A percentile compares a stretch with the other conserved stretches of the same genome.
These are phyloP conservation scores for Emydura subglobosa DNA, from an alignment of 2,113 vertebrate species.

Conservation along the genomic window DNA sequence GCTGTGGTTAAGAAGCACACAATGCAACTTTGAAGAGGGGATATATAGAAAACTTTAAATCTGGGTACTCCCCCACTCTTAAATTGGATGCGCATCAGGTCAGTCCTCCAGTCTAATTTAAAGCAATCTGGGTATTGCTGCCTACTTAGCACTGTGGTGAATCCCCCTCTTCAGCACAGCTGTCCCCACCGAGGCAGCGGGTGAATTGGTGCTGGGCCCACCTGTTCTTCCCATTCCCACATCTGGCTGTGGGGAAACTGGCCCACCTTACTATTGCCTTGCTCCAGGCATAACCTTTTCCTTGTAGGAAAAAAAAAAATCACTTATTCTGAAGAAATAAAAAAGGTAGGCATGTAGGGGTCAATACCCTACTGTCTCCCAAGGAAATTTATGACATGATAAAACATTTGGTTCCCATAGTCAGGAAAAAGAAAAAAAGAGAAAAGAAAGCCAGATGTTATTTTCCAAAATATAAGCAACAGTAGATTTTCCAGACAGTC, in stretches of 20 bases:
- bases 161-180: not conserved
- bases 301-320: not conserved
- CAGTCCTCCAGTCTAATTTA: not conserved
- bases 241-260: not conserved
- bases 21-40: not conserved
- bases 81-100: not conserved
- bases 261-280: not conserved
- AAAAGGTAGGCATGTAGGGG: slow-evolving; percentile 2
- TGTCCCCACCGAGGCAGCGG: not conserved
- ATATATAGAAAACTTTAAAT: not conserved
- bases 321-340: not conserved
- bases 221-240: not conserved
- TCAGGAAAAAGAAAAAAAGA: slow-evolving; percentile 38
- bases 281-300: not conserved
- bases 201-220: not conserved
- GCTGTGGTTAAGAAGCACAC: not conserved
- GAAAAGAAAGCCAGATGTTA: slow-evolving; percentile 28
- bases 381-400: slow-evolving; percentile 12
- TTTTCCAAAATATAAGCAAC: slow-evolving; percentile 31
- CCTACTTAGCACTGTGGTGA: not conserved
- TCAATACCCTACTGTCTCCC: slow-evolving; percentile 12
- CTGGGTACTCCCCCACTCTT: not conserved
- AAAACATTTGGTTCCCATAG: slow-evolving; percentile 42
- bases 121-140: not conserved
- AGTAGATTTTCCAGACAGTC: slow-evolving; percentile 61